Conservation (phyloP, 2,888 invertebrate species). For the Linnaemya tessellans region DNA sequence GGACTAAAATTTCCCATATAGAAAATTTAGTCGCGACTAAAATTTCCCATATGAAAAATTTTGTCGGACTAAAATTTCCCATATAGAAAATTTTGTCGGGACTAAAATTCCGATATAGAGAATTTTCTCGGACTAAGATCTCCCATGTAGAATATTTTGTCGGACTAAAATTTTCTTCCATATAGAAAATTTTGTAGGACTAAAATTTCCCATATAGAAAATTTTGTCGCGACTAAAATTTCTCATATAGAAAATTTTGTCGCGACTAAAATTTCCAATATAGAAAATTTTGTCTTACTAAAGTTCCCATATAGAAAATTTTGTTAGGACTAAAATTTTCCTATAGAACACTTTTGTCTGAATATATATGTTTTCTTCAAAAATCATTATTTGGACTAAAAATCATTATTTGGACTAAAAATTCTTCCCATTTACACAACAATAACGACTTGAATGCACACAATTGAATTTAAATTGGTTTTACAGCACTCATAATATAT, state of each 20-base stretch:
- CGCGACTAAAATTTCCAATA: neutral
- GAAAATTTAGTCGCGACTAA: too few species aligned
- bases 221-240: neutral
- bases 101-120: too few species aligned
- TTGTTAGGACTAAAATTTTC: too few species aligned
- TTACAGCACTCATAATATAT: constrained; percentile 11
- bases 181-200: neutral
- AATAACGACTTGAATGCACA: neutral
- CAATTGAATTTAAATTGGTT: neutral
- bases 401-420: constrained; percentile 23
- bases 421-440: neutral
- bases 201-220: neutral
- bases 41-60: too few species aligned
- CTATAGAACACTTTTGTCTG: too few species aligned
- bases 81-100: neutral
- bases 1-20: neutral
- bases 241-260: neutral
- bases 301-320: neutral
- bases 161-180: neutral
- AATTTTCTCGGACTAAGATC: too few species aligned
- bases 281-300: neutral
- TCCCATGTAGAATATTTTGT: neutral
- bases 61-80: too few species aligned
- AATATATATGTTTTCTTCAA: neutral
- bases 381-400: constrained; percentile 21